Evolutionary conservation across 1,140 invertebrate species (phyloP).

Genomic region (Saxidomus purpurata): DNA sequence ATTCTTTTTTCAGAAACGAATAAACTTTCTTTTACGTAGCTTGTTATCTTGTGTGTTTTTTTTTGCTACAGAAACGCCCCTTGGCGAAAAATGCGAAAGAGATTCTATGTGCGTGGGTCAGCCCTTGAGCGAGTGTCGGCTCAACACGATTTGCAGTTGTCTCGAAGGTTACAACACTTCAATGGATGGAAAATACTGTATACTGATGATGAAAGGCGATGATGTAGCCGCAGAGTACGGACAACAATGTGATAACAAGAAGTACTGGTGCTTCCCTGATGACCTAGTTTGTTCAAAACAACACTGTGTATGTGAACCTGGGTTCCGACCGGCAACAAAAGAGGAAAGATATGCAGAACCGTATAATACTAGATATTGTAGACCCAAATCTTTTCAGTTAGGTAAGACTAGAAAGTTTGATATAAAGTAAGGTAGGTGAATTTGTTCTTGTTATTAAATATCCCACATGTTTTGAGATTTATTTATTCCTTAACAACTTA

Average conservation of each 20-base stretch:
- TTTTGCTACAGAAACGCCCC: neutral
- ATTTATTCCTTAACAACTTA: too few relatives aligned
- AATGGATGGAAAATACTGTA: neutral
- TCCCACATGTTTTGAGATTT: too few relatives aligned
- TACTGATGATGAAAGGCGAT: conserved; percentile 22
- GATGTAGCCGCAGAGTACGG: conserved; percentile 1
- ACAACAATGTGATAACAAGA: neutral
- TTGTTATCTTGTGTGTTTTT: too few relatives aligned
- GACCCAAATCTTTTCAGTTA: conserved; percentile 19
- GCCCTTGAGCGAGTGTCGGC: conserved; percentile 40
- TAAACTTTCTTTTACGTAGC: too few relatives aligned
- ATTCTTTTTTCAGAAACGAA: too few relatives aligned
- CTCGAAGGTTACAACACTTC: conserved; percentile 3
- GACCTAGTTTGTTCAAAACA: neutral
- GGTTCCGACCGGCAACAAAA: neutral
- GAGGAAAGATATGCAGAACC: conserved; percentile 27
- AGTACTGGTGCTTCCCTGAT: conserved; percentile 2
- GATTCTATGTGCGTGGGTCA: neutral
- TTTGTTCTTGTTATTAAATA: too few relatives aligned
- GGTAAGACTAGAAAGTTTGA: conserved; percentile 8
- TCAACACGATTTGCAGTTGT: neutral
- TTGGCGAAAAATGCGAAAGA: neutral
- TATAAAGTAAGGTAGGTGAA: too few relatives aligned
- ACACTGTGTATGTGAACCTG: conserved; percentile 7
- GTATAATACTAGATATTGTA: neutral